phyloP scores from a whole-genome alignment of 2,797 vertebrate species.

The Typhlichthys eigenmanni region DNA sequence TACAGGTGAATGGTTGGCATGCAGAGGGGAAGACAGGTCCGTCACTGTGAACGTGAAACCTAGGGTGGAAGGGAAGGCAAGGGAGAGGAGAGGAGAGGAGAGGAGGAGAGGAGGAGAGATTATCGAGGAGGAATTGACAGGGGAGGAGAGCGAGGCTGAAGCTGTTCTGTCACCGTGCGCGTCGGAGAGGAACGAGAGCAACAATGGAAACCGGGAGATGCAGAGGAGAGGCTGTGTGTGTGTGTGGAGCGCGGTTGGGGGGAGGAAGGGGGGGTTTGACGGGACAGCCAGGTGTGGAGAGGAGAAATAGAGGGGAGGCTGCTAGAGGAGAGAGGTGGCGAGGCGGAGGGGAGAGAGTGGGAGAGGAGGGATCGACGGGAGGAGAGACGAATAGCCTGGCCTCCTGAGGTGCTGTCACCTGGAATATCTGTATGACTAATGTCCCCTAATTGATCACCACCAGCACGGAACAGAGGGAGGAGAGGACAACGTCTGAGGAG shows the following conservation, averaged over 20 bases:
- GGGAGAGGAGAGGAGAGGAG: constrained; percentile 32
- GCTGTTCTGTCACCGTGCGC: constrained; percentile 58
- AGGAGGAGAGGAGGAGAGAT: constrained; percentile 47
- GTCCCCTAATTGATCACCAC: constrained; percentile 75
- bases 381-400: constrained; percentile 43
- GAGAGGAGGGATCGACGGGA: background rate
- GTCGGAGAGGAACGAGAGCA: constrained; percentile 31
- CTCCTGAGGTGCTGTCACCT: constrained; percentile 69
- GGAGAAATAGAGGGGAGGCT: constrained; percentile 41
- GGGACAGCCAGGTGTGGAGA: constrained; percentile 54
- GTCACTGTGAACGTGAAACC: constrained; percentile 66
- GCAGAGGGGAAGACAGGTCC: constrained; percentile 69
- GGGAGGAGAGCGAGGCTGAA: constrained; percentile 27
- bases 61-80: constrained; percentile 57
- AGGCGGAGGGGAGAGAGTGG: constrained; percentile 41
- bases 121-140: constrained; percentile 28
- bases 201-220: constrained; percentile 1
- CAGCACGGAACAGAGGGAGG: constrained; percentile 57
- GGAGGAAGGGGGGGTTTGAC: constrained; percentile 30
- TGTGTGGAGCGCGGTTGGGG: background rate
- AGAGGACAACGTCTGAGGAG: constrained; percentile 31
- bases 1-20: constrained; percentile 82
- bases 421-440: constrained; percentile 74
- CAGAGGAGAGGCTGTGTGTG: constrained; percentile 2
- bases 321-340: background rate